phyloP scores from a whole-genome alignment of 2,797 vertebrate species.

The Clarias platycephalus region DNA sequence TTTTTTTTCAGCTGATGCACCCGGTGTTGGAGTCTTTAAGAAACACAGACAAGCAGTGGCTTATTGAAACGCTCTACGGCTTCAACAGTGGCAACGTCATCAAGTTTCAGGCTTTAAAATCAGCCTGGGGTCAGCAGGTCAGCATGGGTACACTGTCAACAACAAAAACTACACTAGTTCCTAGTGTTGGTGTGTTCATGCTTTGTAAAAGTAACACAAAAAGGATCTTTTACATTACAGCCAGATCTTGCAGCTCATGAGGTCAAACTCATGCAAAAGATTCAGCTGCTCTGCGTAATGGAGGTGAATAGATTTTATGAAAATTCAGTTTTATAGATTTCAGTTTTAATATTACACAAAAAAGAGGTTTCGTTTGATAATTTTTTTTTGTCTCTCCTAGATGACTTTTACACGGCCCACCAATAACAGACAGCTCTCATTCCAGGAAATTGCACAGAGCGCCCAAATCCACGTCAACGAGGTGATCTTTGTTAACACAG shows the following conservation, averaged over 20 bases:
- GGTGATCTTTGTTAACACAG: conserved; percentile 67
- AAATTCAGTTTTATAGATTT: not conserved
- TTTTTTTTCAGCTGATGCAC: conserved; percentile 86
- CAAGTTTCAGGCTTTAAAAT: conserved; percentile 89
- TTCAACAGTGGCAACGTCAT: conserved; percentile 96
- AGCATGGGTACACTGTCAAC: conserved; percentile 17
- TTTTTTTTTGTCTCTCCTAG: conserved; percentile 64
- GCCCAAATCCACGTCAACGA: conserved; percentile 90
- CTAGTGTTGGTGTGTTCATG: conserved; percentile 25
- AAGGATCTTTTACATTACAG: conserved; percentile 64
- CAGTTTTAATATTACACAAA: not conserved
- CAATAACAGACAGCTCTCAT: conserved; percentile 94
- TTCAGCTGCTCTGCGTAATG: conserved; percentile 95
- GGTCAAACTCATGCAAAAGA: conserved; percentile 90
- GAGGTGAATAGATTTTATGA: conserved; percentile 76
- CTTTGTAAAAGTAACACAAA: not conserved
- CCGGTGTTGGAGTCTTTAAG: conserved; percentile 91
- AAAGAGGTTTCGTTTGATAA: not conserved
- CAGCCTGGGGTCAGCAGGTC: conserved; percentile 95
- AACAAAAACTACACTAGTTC: not conserved
- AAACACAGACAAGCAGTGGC: conserved; percentile 92
- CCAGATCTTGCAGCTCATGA: conserved; percentile 93
- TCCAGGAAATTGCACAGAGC: conserved; percentile 91
- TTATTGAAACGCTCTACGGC: conserved; percentile 92
- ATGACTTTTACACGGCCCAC: conserved; percentile 99